A percentile compares a stretch with the other conserved stretches of the same genome.
These are phyloP conservation scores for Papilio dardanus DNA, from an alignment of 1,140 invertebrate genomes.

Conservation along the genomic window DNA sequence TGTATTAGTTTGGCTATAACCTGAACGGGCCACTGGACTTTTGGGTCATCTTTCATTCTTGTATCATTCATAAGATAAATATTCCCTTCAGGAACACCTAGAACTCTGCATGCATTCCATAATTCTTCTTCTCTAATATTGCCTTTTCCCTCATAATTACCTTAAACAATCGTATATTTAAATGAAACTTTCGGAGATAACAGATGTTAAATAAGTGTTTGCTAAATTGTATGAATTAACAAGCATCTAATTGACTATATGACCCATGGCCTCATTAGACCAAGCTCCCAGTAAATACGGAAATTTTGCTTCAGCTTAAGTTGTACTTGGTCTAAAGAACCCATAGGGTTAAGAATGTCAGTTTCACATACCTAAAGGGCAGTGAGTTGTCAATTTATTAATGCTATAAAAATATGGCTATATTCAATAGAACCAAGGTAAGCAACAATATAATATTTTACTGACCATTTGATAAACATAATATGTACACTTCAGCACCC, in stretches of 20 bases:
- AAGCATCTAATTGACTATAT: not conserved
- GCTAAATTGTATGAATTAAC: too few relatives aligned
- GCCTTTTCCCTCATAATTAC: slow-evolving; percentile 88
- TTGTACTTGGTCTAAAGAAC: too few relatives aligned
- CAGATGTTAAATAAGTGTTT: too few relatives aligned
- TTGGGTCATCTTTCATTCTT: slow-evolving; percentile 89
- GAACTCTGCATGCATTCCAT: slow-evolving; percentile 87
- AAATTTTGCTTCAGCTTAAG: too few relatives aligned
- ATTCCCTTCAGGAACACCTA: slow-evolving; percentile 91
- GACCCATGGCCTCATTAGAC: too few relatives aligned
- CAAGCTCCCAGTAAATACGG: too few relatives aligned
- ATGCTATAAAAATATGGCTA: not conserved
- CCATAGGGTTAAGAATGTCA: too few relatives aligned
- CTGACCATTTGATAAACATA: slow-evolving; percentile 94
- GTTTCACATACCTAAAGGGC: not conserved
- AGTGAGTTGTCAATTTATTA: not conserved
- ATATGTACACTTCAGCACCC: slow-evolving; percentile 87
- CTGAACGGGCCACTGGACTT: slow-evolving; percentile 89
- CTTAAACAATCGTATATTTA: slow-evolving; percentile 73
- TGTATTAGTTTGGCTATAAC: slow-evolving; percentile 88
- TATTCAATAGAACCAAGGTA: not conserved
- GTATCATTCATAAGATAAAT: slow-evolving; percentile 88
- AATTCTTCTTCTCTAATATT: slow-evolving; percentile 89
- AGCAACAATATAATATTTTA: slow-evolving; percentile 16
- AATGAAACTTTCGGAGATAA: too few relatives aligned